phyloP scores from a whole-genome alignment of 2,888 invertebrate species.

The Nomada flava region DNA sequence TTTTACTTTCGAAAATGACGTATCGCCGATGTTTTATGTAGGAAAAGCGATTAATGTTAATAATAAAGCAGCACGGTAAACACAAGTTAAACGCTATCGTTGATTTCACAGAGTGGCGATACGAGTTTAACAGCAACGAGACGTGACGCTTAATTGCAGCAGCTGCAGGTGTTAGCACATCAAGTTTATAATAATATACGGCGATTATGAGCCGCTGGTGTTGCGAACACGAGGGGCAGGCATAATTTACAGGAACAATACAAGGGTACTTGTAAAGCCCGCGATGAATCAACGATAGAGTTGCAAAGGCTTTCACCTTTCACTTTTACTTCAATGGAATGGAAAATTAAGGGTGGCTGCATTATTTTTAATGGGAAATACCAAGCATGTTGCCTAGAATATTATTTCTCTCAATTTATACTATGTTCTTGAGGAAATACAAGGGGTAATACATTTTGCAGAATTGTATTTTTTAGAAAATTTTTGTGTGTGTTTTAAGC shows the following conservation, averaged over 20 bases:
- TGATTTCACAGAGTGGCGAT: neutral
- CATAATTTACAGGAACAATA: slow-evolving; percentile 9
- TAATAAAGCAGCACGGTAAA: neutral
- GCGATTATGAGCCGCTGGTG: slow-evolving; percentile 2
- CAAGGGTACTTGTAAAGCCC: neutral
- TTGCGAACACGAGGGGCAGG: neutral
- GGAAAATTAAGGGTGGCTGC: too few relatives aligned
- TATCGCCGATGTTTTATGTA: neutral
- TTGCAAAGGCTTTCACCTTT: neutral
- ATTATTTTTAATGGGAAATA: too few relatives aligned
- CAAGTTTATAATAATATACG: neutral
- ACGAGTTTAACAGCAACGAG: neutral
- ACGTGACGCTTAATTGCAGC: slow-evolving; percentile 13
- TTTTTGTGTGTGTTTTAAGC: too few relatives aligned
- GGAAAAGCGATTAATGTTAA: neutral
- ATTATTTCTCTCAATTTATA: too few relatives aligned
- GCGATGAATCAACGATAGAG: neutral
- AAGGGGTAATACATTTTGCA: too few relatives aligned
- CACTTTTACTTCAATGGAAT: too few relatives aligned
- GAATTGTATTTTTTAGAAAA: too few relatives aligned
- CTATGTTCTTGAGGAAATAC: too few relatives aligned
- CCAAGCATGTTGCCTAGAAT: too few relatives aligned
- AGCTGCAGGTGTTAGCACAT: neutral
- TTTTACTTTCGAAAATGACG: neutral
- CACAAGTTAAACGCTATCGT: neutral